Conservation (phyloP, 2,797 vertebrate genomes). For the Huso huso region DNA sequence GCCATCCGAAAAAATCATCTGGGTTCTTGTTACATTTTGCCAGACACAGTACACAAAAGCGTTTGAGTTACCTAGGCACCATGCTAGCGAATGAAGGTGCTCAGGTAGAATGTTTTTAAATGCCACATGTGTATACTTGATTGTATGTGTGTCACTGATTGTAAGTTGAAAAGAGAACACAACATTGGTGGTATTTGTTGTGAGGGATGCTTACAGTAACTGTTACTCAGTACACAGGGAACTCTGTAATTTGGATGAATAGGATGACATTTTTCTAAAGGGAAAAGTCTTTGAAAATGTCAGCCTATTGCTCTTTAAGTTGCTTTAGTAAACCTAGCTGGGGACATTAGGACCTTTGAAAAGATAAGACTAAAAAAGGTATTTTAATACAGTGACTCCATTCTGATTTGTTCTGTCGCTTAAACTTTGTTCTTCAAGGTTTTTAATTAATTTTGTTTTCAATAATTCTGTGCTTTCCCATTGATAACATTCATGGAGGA, state of each 20-base stretch:
- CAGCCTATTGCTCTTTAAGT: neutral
- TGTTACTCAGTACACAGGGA: neutral
- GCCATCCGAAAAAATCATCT: neutral
- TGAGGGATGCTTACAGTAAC: neutral
- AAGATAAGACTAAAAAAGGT: neutral
- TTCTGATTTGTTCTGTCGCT: neutral
- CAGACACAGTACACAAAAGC: neutral
- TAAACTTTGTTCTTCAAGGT: neutral
- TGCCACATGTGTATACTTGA: neutral
- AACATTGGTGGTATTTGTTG: neutral
- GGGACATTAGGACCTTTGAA: neutral
- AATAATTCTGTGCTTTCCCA: too few species aligned
- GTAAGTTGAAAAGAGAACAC: neutral
- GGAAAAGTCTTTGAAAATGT: neutral
- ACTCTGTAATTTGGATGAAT: neutral
- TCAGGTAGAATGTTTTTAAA: neutral
- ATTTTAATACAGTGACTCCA: neutral
- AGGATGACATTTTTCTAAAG: neutral
- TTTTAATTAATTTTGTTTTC: neutral
- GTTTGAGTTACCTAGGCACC: neutral
- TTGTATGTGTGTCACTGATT: neutral
- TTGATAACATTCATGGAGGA: too few species aligned
- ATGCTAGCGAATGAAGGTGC: neutral
- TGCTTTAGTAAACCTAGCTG: neutral
- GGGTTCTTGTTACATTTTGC: constrained; percentile 1